Evolutionary conservation across 2,797 vertebrate genomes (phyloP).

Genomic region (Lates japonicus): DNA sequence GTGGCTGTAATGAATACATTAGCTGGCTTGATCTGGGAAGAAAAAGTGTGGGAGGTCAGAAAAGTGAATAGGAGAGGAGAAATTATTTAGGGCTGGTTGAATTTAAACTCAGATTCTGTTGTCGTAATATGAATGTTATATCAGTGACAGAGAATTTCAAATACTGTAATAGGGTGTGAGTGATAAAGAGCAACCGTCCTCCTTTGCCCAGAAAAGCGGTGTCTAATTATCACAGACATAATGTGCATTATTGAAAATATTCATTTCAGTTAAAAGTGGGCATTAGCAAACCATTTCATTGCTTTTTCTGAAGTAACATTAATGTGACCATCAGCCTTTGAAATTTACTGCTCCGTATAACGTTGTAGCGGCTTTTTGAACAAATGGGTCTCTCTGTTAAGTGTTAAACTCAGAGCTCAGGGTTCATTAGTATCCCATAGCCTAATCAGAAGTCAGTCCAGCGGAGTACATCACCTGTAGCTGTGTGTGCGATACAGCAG

Average conservation of each 20-base stretch:
- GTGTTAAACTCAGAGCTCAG: constrained; percentile 76
- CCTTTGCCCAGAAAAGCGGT: background rate
- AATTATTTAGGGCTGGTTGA: background rate
- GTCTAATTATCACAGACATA: constrained; percentile 6
- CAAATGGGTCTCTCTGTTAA: constrained; percentile 67
- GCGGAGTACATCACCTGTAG: constrained; percentile 74
- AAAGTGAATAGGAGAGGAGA: constrained; percentile 1
- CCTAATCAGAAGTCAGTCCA: constrained; percentile 77
- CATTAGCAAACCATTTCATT: constrained; percentile 30
- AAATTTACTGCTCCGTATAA: constrained; percentile 76
- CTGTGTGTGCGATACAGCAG: constrained; percentile 15
- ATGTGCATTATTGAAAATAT: constrained; percentile 30
- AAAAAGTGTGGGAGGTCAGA: constrained; percentile 15
- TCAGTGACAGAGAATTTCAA: background rate
- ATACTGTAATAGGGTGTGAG: background rate
- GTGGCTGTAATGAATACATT: constrained; percentile 99
- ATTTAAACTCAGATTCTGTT: background rate
- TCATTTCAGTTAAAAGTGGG: constrained; percentile 39
- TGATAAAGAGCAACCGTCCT: background rate
- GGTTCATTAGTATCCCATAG: constrained; percentile 79
- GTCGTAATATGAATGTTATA: background rate
- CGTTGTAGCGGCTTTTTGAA: constrained; percentile 71
- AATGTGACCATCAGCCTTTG: constrained; percentile 70
- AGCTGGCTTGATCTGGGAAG: constrained; percentile 93
- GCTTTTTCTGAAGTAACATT: constrained; percentile 53